Percentiles rank a stretch among this genome's conserved stretches.
These are phyloP conservation scores for Drosophila histrio DNA, from an alignment of 2,888 invertebrate genomes.

Conservation along the genomic window DNA sequence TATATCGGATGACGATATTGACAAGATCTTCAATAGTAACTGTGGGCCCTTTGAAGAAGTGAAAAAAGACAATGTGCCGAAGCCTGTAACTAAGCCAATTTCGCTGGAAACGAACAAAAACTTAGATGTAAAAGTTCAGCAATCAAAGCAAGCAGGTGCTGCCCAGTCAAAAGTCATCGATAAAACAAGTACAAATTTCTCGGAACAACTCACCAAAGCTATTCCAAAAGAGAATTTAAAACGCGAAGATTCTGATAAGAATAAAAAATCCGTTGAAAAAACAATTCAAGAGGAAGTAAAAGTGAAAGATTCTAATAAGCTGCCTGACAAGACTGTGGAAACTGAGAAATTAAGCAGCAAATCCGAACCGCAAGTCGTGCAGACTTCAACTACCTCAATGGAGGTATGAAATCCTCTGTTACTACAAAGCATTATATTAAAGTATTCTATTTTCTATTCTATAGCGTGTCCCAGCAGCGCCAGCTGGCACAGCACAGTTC, in stretches of 20 bases:
- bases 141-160: constrained; percentile 11
- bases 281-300: background rate
- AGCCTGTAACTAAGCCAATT: background rate
- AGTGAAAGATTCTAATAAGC: background rate
- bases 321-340: background rate
- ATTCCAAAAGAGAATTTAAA: background rate
- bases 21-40: constrained; percentile 83
- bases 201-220: constrained; percentile 13
- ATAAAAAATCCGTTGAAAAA: background rate
- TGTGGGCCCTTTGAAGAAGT: constrained; percentile 81
- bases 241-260: background rate
- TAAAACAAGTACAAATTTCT: background rate
- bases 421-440: background rate
- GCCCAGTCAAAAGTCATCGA: constrained; percentile 1
- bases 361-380: constrained; percentile 1
- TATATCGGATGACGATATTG: constrained; percentile 83
- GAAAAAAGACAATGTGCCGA: constrained; percentile 45
- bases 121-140: constrained; percentile 1
- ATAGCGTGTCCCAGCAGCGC: constrained; percentile 77
- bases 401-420: constrained; percentile 23
- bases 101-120: background rate
- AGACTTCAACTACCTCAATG: background rate
- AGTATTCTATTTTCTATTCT: background rate
- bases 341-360: background rate
- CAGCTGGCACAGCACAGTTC: constrained; percentile 82